Base-by-base conservation (phyloP, 2,113 vertebrate genomes). In the Brienomyrus brachyistius region DNA sequence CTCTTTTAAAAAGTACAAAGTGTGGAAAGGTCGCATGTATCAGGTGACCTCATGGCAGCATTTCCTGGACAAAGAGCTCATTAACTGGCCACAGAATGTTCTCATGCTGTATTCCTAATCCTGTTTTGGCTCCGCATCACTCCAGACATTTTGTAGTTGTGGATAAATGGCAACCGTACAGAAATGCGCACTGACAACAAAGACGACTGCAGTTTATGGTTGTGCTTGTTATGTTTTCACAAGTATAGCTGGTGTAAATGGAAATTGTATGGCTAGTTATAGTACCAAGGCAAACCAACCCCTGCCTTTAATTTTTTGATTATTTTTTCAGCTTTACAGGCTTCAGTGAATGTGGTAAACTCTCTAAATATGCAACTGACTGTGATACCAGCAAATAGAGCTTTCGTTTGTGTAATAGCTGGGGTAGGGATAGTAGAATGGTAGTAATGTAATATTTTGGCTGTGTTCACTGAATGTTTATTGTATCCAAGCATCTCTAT, bases 81-180 rank as follows among this genome's bases (percentile, higher is more conserved):
- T 86, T 86, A 86, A 48, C 83, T 50, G 45, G 45, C 48, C 45
- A 86, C 47, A 50, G 45, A 86, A 86, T 86, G 48, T 51, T 50
- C 83, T 50, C 5, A 27, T 86, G 45, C 83, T 50, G 83, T n/a
- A 48, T 86, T 31, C 83, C 83, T 86, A 50, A 50, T 51, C 48
- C 45, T 50, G 47, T 80, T 80, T 43, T 80, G 74, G 45, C 23
- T 48, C 48, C 27, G 19, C 83, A 15, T 50, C n/a, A 23, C 74
- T 86, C 48, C 45, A 86, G 83, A 51, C 83, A 48, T 85, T 85
- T 85, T 85, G 83, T 50, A 50, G 83, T 51, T 86, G 45, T 19
- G 74, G 74, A 80, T 43, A 80, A 80, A 80, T 50, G 83, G 45
- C 45, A 50, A 43, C 47, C 21, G 17, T 50, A 85, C 82, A 50